Evolutionary conservation across 2,113 vertebrate genomes (phyloP).

Genomic region (Paralichthys olivaceus): DNA sequence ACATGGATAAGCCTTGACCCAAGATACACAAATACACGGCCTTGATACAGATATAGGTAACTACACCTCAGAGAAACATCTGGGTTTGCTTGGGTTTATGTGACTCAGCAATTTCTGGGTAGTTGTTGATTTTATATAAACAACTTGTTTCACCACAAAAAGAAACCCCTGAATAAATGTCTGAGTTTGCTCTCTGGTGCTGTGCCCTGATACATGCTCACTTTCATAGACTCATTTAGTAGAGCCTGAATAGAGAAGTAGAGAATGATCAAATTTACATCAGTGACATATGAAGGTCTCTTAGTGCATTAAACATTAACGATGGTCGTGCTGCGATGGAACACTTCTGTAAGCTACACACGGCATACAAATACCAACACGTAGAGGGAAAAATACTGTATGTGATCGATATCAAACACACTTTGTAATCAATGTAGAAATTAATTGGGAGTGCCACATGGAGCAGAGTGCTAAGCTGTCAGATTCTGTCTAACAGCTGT

Average conservation of each 20-base stretch:
- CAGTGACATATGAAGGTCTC: constrained; percentile 36
- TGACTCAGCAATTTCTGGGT: neutral
- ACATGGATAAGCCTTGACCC: too few species aligned
- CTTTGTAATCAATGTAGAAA: constrained; percentile 60
- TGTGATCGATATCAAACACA: constrained; percentile 57
- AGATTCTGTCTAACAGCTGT: constrained; percentile 46
- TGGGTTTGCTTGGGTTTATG: too few species aligned
- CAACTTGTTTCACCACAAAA: neutral
- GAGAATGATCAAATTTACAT: constrained; percentile 45
- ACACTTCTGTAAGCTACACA: constrained; percentile 32
- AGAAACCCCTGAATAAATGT: neutral
- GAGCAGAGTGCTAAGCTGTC: constrained; percentile 38
- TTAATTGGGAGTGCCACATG: constrained; percentile 54
- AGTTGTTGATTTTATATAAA: neutral
- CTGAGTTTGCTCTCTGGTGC: constrained; percentile 11
- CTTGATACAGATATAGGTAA: too few species aligned
- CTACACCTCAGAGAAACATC: too few species aligned
- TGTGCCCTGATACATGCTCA: constrained; percentile 16
- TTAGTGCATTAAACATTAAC: constrained; percentile 55
- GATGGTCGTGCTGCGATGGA: constrained; percentile 28
- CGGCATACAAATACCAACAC: constrained; percentile 38
- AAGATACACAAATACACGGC: too few species aligned
- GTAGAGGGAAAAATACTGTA: constrained; percentile 1
- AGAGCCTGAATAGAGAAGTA: constrained; percentile 13
- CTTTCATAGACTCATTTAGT: neutral